These are phyloP conservation scores for Cantharis nigra DNA, from an alignment of 2,888 invertebrate species.

Conservation along the genomic window DNA sequence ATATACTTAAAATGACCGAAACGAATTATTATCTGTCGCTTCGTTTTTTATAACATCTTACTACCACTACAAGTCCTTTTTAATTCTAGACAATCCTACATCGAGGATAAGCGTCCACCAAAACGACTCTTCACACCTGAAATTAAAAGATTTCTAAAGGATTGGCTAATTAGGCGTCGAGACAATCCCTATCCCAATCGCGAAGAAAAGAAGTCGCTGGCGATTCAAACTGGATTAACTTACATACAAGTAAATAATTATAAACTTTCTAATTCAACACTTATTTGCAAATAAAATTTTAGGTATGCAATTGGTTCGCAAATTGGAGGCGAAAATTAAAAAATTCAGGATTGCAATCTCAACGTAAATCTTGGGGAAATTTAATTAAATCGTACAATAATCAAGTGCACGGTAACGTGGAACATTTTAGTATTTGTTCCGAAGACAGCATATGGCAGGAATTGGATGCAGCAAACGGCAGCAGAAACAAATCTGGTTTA, in stretches of 20 bases:
- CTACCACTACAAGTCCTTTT: background rate
- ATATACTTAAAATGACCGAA: background rate
- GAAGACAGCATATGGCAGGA: conserved; percentile 82
- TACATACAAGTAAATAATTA: conserved; percentile 70
- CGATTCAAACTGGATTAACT: conserved; percentile 75
- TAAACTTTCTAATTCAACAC: background rate
- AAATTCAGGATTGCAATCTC: conserved; percentile 72
- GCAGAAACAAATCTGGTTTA: background rate
- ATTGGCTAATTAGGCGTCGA: conserved; percentile 75
- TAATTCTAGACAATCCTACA: conserved; percentile 60
- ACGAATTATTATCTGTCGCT: background rate
- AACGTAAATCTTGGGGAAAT: conserved; percentile 74
- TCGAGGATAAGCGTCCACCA: conserved; percentile 66
- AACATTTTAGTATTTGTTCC: conserved; percentile 79
- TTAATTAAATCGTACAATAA: conserved; percentile 73
- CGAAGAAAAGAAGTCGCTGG: conserved; percentile 75
- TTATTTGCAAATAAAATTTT: conserved; percentile 33
- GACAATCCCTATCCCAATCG: conserved; percentile 80
- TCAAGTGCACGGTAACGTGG: conserved; percentile 77
- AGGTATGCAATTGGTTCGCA: conserved; percentile 84
- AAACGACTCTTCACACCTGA: conserved; percentile 80
- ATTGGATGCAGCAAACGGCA: conserved; percentile 46
- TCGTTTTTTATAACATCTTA: background rate
- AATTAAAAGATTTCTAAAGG: conserved; percentile 76
- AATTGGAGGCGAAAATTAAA: conserved; percentile 80